Conservation (phyloP, 2,888 invertebrate species). For the Lepidonotus clava region DNA sequence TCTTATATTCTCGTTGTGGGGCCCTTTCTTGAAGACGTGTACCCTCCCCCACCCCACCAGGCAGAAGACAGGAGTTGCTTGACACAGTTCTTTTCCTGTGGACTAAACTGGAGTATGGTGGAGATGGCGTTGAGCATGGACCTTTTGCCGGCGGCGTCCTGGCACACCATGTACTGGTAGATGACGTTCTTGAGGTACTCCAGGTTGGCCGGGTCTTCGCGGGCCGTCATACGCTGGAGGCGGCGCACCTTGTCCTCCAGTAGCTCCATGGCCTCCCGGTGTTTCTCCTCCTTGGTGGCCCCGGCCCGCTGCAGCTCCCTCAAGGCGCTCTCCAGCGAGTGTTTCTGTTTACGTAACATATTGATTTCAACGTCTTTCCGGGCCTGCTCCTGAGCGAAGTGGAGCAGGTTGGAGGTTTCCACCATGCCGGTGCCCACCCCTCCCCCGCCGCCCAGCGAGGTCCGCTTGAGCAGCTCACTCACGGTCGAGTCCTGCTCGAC, state of each 20-base stretch:
- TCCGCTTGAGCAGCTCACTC: conserved; percentile 56
- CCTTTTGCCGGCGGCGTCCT: conserved; percentile 85
- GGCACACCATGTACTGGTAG: conserved; percentile 88
- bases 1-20: conserved; percentile 6
- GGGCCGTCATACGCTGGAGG: conserved; percentile 82
- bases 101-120: conserved; percentile 90
- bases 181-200: conserved; percentile 96
- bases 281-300: conserved; percentile 80
- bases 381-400: conserved; percentile 91
- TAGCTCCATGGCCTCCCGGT: conserved; percentile 81
- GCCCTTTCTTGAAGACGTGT: neutral
- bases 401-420: conserved; percentile 83
- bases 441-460: conserved; percentile 35
- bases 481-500: conserved; percentile 52
- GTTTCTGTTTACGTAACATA: conserved; percentile 87
- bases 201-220: conserved; percentile 89
- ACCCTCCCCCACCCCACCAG: conserved; percentile 60
- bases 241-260: conserved; percentile 82
- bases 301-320: conserved; percentile 82
- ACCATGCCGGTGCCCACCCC: conserved; percentile 62
- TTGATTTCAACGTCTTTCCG: conserved; percentile 90
- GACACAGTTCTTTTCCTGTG: conserved; percentile 83
- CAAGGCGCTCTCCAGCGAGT: conserved; percentile 82
- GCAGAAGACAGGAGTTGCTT: conserved; percentile 45
- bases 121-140: conserved; percentile 95